phyloP scores from a whole-genome alignment of 92 coral and sea anemone genomes.

The Siderastrea radians region DNA sequence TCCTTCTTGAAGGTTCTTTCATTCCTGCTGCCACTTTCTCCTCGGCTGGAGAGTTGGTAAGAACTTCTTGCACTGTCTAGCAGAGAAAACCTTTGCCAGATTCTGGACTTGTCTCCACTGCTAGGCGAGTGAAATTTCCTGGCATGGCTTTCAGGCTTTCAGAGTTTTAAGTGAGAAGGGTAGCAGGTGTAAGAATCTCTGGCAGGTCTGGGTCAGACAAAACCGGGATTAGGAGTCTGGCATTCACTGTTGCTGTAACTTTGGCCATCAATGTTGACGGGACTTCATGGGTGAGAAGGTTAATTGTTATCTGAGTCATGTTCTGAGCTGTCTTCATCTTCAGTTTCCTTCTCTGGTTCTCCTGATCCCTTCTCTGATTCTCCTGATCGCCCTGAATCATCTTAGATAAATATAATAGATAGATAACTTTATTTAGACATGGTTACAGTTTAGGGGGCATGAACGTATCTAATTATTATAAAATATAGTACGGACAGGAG shows the following conservation, averaged over 20 bases:
- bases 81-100: constrained; percentile 16
- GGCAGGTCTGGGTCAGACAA: constrained; percentile 21
- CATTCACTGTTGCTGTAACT: constrained; percentile 26
- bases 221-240: constrained; percentile 29
- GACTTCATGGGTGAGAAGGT: constrained; percentile 42
- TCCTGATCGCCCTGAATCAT: no score
- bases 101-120: constrained; percentile 14
- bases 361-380: no score
- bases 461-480: no score
- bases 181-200: constrained; percentile 40
- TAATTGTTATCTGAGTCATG: no score
- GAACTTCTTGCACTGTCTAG: constrained; percentile 1
- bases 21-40: constrained; percentile 23
- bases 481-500: no score
- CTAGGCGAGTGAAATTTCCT: background rate
- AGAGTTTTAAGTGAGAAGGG: no score
- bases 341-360: no score
- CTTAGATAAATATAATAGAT: no score
- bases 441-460: no score
- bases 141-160: constrained; percentile 3
- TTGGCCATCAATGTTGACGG: constrained; percentile 36
- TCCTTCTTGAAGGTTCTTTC: constrained; percentile 14
- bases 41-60: constrained; percentile 20
- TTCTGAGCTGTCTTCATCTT: no score
- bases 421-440: no score